Evolutionary conservation across 2,888 invertebrate genomes (phyloP).

Genomic region (Morpho achilles): DNA sequence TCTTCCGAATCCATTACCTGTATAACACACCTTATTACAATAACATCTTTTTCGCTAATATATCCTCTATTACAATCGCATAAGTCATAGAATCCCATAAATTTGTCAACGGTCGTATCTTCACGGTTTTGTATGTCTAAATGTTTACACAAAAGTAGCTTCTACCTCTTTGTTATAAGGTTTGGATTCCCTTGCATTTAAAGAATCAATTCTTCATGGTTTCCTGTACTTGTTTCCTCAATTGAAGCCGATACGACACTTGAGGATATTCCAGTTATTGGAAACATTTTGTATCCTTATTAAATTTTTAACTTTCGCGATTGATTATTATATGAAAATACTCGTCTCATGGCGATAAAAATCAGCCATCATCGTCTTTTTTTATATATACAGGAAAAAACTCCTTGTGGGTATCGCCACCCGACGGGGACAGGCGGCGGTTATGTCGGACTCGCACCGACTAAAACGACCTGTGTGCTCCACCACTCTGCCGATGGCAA

Average conservation of each 20-base stretch:
- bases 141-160: not conserved
- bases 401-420: too few relatives aligned
- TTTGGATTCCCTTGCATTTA: not conserved
- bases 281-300: too few relatives aligned
- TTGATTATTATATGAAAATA: too few relatives aligned
- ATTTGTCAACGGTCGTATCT: not conserved
- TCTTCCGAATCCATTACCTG: slow-evolving; percentile 16
- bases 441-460: too few relatives aligned
- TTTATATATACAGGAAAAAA: too few relatives aligned
- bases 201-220: not conserved
- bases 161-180: not conserved
- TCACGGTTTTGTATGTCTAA: not conserved
- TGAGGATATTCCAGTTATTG: slow-evolving; percentile 4
- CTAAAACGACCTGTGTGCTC: too few relatives aligned
- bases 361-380: too few relatives aligned
- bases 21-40: slow-evolving; percentile 3
- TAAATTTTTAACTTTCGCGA: too few relatives aligned
- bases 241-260: slow-evolving; percentile 3
- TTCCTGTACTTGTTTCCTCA: slow-evolving; percentile 6
- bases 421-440: too few relatives aligned
- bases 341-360: too few relatives aligned
- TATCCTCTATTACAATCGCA: not conserved
- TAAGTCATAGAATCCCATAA: not conserved
- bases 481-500: too few relatives aligned
- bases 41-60: not conserved